A percentile compares a stretch with the other conserved stretches of the same genome.
Conservation (phyloP, 2,888 invertebrate species). For the Lithophane semibrunnea region DNA sequence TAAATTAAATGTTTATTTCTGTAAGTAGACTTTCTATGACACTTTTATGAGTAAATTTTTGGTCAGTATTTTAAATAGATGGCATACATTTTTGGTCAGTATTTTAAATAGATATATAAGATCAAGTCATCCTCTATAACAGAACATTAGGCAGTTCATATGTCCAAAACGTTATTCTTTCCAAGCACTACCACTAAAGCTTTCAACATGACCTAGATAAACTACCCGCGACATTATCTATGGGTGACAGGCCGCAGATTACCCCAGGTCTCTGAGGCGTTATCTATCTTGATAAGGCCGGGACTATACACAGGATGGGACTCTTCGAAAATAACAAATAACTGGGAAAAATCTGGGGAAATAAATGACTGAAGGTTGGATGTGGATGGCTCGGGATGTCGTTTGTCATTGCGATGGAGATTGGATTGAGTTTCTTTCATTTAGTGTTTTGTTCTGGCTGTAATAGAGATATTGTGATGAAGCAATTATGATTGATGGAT, state of each 20-base stretch:
- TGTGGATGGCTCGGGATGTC: slow-evolving; percentile 2
- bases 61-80: too few species aligned
- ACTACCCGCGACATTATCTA: slow-evolving; percentile 47
- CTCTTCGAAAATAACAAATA: slow-evolving; percentile 32
- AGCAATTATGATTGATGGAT: background rate
- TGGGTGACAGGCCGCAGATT: slow-evolving; percentile 58
- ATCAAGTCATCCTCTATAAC: background rate
- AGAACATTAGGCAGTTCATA: slow-evolving; percentile 18
- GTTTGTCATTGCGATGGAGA: slow-evolving; percentile 17
- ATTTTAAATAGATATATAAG: too few species aligned
- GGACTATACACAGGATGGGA: slow-evolving; percentile 23
- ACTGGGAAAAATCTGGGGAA: slow-evolving; percentile 14
- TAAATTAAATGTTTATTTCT: background rate
- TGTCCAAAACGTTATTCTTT: slow-evolving; percentile 16
- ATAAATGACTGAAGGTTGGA: slow-evolving; percentile 26
- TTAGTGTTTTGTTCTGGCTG: background rate
- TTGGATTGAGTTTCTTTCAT: slow-evolving; percentile 16
- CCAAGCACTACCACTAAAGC: background rate
- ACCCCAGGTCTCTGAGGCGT: slow-evolving; percentile 53
- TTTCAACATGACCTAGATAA: slow-evolving; percentile 40
- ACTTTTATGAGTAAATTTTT: background rate
- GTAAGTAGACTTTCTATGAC: background rate
- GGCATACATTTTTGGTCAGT: too few species aligned
- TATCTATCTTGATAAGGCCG: slow-evolving; percentile 57
- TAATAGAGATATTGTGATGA: background rate